Evolutionary conservation across 1,140 invertebrate species (phyloP).

Genomic region (Caenorhabditis brenneri): DNA sequence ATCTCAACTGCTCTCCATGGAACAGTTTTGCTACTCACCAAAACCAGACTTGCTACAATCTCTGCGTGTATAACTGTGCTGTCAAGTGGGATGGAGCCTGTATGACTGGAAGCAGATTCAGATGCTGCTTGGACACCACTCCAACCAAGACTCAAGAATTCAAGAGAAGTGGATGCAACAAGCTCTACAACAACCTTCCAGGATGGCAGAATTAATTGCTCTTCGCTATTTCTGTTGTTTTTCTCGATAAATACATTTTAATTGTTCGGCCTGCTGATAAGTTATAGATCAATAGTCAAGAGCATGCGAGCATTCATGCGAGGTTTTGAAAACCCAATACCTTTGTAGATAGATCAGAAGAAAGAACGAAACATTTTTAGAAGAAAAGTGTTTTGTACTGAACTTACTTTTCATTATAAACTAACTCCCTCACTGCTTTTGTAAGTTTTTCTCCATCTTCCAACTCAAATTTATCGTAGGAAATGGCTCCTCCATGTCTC

Average conservation of each 20-base stretch:
- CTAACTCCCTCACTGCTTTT: conserved; percentile 12
- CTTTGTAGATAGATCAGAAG: too few species aligned
- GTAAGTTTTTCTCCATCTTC: background rate
- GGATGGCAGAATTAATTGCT: too few species aligned
- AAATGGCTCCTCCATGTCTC: conserved; percentile 46
- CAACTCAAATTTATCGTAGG: conserved; percentile 28
- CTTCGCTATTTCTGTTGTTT: too few species aligned
- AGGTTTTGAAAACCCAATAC: too few species aligned
- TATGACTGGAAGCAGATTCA: background rate
- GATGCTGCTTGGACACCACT: background rate
- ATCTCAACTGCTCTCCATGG: background rate
- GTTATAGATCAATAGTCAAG: too few species aligned
- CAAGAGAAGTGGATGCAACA: background rate
- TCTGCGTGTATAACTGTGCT: background rate
- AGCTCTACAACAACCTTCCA: background rate
- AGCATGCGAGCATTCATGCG: too few species aligned
- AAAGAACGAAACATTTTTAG: too few species aligned
- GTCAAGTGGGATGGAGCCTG: background rate
- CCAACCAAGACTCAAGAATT: background rate
- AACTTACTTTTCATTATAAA: too few species aligned
- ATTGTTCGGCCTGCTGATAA: too few species aligned
- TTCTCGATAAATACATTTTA: too few species aligned
- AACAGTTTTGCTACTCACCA: background rate
- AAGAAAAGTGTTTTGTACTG: too few species aligned
- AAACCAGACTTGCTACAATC: background rate